phyloP scores from a whole-genome alignment of 2,113 vertebrate species.

The Chionis minor region DNA sequence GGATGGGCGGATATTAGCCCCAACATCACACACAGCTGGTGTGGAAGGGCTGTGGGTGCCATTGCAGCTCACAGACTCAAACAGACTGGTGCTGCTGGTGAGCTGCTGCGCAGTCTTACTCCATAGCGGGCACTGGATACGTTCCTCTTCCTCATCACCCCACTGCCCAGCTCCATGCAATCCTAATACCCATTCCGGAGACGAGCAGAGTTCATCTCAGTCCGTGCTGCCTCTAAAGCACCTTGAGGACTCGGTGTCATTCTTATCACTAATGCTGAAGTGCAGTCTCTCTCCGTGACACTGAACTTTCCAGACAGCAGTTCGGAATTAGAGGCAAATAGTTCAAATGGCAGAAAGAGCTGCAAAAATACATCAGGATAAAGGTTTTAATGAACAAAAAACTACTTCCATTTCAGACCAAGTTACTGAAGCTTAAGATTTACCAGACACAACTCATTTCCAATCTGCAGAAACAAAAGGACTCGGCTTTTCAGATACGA shows the following conservation, averaged over 20 bases:
- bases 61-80: neutral
- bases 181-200: neutral
- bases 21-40: neutral
- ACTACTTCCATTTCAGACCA: neutral
- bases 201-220: neutral
- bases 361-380: neutral
- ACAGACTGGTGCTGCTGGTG: neutral
- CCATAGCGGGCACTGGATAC: neutral
- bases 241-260: neutral
- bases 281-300: neutral
- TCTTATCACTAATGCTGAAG: neutral
- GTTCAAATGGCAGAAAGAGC: neutral
- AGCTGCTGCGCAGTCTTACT: neutral
- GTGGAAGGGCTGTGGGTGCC: neutral
- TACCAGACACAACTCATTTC: neutral
- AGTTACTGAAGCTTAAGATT: neutral
- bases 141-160: neutral
- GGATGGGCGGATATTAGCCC: fast-evolving
- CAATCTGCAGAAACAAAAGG: neutral
- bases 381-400: neutral
- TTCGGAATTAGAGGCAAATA: neutral
- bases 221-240: neutral
- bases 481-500: neutral
- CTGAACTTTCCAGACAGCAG: neutral
- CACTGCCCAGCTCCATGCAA: fast-evolving